Evolutionary conservation across 37 sponge, comb jelly and placozoan species (phyloP).

Genomic region (Halichondria panicea): DNA sequence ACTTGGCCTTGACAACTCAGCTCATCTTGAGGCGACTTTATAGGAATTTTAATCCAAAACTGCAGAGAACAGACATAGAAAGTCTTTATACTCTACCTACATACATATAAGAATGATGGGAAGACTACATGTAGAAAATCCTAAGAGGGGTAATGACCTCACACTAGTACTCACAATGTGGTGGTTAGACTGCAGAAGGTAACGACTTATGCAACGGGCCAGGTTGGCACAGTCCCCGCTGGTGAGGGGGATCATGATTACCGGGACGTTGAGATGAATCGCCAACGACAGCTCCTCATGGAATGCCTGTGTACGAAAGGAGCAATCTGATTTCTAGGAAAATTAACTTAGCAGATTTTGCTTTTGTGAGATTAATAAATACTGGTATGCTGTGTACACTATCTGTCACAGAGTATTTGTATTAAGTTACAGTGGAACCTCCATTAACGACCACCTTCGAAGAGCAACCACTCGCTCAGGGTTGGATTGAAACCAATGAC

Average conservation of each 20-base stretch:
- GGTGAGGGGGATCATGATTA: constrained; percentile 35
- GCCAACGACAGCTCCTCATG: constrained; percentile 58
- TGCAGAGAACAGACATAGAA: no score
- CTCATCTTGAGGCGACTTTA: not conserved
- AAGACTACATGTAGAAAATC: constrained; percentile 19
- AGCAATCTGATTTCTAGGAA: no score
- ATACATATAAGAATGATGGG: not conserved
- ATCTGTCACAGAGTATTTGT: no score
- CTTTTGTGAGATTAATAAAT: no score
- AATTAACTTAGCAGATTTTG: no score
- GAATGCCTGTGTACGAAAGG: constrained; percentile 52
- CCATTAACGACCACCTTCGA: no score
- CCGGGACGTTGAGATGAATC: constrained; percentile 49
- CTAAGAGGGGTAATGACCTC: no score
- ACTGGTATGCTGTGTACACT: no score
- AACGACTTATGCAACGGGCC: constrained; percentile 33
- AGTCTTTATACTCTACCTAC: no score
- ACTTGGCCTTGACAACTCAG: constrained; percentile 1
- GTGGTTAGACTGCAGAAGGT: constrained; percentile 12
- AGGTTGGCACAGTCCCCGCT: constrained; percentile 43
- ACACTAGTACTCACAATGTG: not conserved
- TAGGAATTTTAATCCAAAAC: constrained; percentile 63
- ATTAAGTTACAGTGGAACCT: no score
- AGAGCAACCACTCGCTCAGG: no score
- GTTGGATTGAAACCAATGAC: no score